Conservation (phyloP, 2,888 invertebrate species). For the Argyresthia albistria region DNA sequence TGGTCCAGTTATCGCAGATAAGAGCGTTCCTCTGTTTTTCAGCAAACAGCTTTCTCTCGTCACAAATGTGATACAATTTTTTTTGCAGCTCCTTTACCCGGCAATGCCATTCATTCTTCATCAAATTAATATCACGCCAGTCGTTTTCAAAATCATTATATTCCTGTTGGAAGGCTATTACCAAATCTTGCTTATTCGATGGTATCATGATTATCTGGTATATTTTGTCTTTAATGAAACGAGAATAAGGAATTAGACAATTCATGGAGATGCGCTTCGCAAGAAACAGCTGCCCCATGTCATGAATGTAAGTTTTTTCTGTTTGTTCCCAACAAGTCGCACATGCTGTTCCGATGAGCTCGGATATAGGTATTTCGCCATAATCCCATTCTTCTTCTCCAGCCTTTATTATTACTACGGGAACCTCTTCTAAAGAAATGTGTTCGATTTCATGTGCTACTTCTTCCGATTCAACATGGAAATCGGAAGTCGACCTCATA, state of each 20-base stretch:
- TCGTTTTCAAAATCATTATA: constrained; percentile 75
- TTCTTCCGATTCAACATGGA: not conserved
- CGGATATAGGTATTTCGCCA: constrained; percentile 44
- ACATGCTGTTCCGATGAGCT: constrained; percentile 40
- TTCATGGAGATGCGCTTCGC: constrained; percentile 69
- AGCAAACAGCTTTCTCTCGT: constrained; percentile 63
- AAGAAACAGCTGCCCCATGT: constrained; percentile 70
- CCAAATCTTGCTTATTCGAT: constrained; percentile 70
- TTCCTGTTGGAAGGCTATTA: constrained; percentile 69
- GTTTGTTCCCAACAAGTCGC: constrained; percentile 65
- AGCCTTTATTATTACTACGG: constrained; percentile 14
- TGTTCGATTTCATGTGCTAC: not conserved
- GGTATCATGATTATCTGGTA: constrained; percentile 65
- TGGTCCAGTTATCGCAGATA: constrained; percentile 71
- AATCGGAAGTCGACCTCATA: not conserved
- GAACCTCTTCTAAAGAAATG: not conserved
- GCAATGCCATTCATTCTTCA: constrained; percentile 76
- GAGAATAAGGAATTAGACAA: constrained; percentile 68
- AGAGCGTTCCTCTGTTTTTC: constrained; percentile 66
- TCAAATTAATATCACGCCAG: constrained; percentile 65
- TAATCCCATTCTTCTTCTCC: constrained; percentile 65
- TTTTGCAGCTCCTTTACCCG: constrained; percentile 62
- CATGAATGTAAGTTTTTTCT: constrained; percentile 61
- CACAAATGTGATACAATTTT: constrained; percentile 69
- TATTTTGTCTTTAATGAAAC: constrained; percentile 68